phyloP scores from a whole-genome alignment of 2,797 vertebrate species.

The Euphonia xanthogaster region DNA sequence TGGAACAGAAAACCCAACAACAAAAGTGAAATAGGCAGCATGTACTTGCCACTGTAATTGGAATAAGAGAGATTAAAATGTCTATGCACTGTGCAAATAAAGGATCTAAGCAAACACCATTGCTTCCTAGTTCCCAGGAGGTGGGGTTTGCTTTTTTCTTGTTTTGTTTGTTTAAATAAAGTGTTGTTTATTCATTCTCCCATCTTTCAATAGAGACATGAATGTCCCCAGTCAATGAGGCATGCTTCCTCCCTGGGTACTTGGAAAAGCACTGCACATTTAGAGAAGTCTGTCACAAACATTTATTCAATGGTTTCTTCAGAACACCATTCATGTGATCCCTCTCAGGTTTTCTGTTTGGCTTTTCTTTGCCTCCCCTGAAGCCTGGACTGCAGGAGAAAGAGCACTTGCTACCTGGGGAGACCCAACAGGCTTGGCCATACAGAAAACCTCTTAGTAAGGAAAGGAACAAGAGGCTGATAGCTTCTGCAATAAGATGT shows the following conservation, averaged over 20 bases:
- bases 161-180: neutral
- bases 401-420: neutral
- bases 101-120: neutral
- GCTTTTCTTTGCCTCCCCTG: neutral
- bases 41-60: neutral
- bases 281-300: neutral
- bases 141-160: neutral
- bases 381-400: neutral
- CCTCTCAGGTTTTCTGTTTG: neutral
- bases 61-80: neutral
- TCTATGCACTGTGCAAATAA: neutral
- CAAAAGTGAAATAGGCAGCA: neutral
- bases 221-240: neutral
- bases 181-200: neutral
- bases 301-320: neutral
- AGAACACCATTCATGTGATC: neutral
- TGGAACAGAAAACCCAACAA: neutral
- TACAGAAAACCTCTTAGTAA: neutral
- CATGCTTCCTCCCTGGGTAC: neutral
- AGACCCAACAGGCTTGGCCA: neutral
- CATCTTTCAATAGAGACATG: neutral
- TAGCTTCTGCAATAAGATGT: neutral
- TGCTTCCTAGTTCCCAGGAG: neutral
- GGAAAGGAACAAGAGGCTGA: neutral
- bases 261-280: neutral